These are phyloP conservation scores for Todiramphus saurophagus DNA, from an alignment of 2,113 vertebrate species.

Conservation along the genomic window DNA sequence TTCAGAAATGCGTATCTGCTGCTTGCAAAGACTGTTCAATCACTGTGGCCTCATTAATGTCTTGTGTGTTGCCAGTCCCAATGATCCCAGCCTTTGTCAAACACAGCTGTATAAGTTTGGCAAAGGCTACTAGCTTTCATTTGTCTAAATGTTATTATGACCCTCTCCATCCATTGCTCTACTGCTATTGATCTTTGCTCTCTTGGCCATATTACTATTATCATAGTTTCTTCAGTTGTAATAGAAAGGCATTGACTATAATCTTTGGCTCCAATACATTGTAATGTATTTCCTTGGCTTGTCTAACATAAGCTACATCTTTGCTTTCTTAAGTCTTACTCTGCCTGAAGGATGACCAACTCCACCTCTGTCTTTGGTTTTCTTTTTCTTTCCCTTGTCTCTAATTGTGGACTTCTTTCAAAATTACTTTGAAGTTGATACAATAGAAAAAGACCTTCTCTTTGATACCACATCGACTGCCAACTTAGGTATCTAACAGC, in stretches of 20 bases:
- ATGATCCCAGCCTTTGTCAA: not conserved
- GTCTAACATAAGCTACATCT: not conserved
- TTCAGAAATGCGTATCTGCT: not conserved
- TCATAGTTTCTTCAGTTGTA: not conserved
- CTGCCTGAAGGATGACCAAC: not conserved
- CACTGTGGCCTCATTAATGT: not conserved
- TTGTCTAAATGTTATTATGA: not conserved
- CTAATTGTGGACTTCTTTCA: not conserved
- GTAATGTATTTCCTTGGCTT: conserved; percentile 9
- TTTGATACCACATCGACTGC: not conserved
- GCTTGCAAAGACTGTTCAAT: not conserved
- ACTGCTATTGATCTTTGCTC: not conserved
- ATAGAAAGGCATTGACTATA: not conserved
- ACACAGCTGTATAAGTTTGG: not conserved
- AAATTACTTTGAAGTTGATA: not conserved
- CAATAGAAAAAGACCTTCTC: not conserved
- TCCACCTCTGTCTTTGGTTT: not conserved
- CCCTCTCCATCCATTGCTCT: not conserved
- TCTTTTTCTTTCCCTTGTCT: not conserved
- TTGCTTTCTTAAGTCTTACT: not conserved
- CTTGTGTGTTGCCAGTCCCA: not conserved
- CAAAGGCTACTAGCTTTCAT: not conserved
- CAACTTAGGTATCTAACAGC: not conserved
- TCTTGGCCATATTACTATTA: not conserved
- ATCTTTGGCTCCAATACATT: not conserved